These are phyloP conservation scores for Limnodromus scolopaceus DNA, from an alignment of 2,797 vertebrate genomes.

Conservation along the genomic window DNA sequence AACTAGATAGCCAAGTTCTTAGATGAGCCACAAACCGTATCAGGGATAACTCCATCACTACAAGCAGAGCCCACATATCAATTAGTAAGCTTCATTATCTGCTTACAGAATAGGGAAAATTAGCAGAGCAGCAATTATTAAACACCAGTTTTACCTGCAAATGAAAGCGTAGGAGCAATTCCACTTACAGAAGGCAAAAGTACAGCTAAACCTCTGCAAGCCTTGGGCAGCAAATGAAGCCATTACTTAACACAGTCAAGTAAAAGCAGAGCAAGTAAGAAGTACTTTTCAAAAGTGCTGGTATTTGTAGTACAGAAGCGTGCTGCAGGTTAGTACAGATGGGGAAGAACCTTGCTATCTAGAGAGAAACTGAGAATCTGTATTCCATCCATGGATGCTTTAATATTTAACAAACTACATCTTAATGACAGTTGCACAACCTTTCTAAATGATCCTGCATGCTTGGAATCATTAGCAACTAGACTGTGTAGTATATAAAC, in stretches of 20 bases:
- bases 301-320: neutral
- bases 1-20: neutral
- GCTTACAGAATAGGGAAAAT: neutral
- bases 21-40: neutral
- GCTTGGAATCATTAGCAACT: neutral
- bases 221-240: neutral
- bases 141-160: neutral
- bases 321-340: neutral
- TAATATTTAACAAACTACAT: conserved; percentile 3
- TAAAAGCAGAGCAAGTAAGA: neutral
- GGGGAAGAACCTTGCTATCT: neutral
- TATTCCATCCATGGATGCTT: neutral
- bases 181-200: neutral
- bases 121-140: neutral
- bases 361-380: neutral
- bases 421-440: neutral
- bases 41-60: neutral
- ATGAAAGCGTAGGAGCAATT: neutral
- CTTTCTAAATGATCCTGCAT: neutral
- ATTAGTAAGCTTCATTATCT: neutral
- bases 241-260: neutral
- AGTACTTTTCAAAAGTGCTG: neutral
- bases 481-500: neutral
- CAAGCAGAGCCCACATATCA: neutral
- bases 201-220: neutral